phyloP scores from a whole-genome alignment of 2,113 vertebrate genomes.

The Catharus minimus region DNA sequence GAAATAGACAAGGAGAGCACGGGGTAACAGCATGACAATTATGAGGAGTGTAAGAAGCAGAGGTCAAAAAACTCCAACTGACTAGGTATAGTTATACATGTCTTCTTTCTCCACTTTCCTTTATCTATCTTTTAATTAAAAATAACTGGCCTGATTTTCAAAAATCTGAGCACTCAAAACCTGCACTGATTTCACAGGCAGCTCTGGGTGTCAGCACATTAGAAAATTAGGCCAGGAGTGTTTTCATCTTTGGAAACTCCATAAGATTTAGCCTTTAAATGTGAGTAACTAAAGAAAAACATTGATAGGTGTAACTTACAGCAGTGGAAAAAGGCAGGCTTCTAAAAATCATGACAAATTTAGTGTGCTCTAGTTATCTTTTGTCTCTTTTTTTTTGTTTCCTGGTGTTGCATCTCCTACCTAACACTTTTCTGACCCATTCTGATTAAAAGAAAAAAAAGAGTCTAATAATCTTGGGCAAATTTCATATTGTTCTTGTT shows the following conservation, averaged over 20 bases:
- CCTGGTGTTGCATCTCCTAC: background rate
- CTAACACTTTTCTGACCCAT: background rate
- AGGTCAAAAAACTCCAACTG: background rate
- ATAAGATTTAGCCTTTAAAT: background rate
- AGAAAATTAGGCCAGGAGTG: background rate
- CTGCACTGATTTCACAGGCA: background rate
- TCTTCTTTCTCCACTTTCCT: background rate
- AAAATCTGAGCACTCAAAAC: background rate
- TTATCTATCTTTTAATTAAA: conserved; percentile 24
- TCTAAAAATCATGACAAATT: background rate
- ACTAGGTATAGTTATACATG: background rate
- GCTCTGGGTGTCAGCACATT: background rate
- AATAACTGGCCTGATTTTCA: conserved; percentile 1
- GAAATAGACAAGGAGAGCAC: background rate
- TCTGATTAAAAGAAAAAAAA: background rate
- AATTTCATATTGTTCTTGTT: background rate
- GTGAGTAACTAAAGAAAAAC: background rate
- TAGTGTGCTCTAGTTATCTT: background rate
- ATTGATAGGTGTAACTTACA: background rate
- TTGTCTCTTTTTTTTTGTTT: background rate
- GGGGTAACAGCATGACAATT: background rate
- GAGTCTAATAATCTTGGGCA: background rate
- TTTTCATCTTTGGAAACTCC: background rate
- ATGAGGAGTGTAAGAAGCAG: background rate
- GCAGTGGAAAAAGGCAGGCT: background rate